A percentile compares a stretch with the other conserved stretches of the same genome.
These are phyloP conservation scores for Benthosema pterotum DNA, from an alignment of 2,797 vertebrate species.

Conservation along the genomic window DNA sequence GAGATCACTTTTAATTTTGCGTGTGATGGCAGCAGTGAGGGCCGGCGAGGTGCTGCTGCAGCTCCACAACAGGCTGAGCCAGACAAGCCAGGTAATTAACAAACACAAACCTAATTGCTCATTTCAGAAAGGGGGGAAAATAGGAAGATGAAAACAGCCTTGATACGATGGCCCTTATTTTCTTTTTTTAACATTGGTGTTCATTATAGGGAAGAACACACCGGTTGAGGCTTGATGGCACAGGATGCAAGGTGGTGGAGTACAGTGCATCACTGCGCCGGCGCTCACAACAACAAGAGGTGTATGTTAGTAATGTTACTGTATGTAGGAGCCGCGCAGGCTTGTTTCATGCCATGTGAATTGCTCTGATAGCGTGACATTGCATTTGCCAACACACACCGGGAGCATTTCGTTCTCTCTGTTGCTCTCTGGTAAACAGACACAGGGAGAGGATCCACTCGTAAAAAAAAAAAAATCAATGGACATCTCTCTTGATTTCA, in stretches of 20 bases:
- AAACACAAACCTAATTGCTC: slow-evolving; percentile 86
- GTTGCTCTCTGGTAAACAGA: slow-evolving; percentile 67
- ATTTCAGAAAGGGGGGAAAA: slow-evolving; percentile 84
- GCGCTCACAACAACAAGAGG: slow-evolving; percentile 41
- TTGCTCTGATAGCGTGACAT: slow-evolving; percentile 48
- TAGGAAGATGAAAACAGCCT: slow-evolving; percentile 82
- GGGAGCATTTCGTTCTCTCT: slow-evolving; percentile 42
- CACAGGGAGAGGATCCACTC: slow-evolving; percentile 51
- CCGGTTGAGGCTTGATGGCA: slow-evolving; percentile 60
- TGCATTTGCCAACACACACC: slow-evolving; percentile 63
- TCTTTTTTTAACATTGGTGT: slow-evolving; percentile 62
- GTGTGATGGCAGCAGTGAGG: slow-evolving; percentile 75
- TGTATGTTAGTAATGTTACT: too few species aligned
- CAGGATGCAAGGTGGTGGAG: slow-evolving; percentile 44
- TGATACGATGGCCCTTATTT: slow-evolving; percentile 76
- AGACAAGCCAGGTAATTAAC: slow-evolving; percentile 86
- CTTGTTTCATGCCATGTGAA: slow-evolving; percentile 61
- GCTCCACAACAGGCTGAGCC: slow-evolving; percentile 79
- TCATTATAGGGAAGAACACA: slow-evolving; percentile 56
- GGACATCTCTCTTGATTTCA: slow-evolving; percentile 49
- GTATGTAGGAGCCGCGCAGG: slow-evolving; percentile 47
- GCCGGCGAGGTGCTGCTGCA: too few species aligned
- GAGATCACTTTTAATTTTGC: slow-evolving; percentile 79
- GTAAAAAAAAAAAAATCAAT: slow-evolving; percentile 62
- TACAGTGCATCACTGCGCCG: slow-evolving; percentile 1